Evolutionary conservation across 2,888 invertebrate species (phyloP).

Genomic region (Drosophila paracracens): DNA sequence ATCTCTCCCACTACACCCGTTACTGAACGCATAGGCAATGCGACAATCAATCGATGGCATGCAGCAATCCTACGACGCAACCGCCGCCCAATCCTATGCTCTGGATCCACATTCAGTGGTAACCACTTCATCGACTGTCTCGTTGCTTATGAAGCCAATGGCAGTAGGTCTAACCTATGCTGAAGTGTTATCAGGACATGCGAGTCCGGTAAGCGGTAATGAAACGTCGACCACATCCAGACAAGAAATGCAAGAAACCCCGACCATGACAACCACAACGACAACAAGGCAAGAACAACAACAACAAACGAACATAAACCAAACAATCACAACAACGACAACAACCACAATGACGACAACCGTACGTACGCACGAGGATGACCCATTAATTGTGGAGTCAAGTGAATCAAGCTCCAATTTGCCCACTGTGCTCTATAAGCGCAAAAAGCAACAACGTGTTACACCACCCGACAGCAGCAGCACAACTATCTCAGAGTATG

Average conservation of each 20-base stretch:
- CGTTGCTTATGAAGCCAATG: constrained; percentile 85
- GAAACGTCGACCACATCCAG: constrained; percentile 55
- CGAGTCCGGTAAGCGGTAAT: constrained; percentile 83
- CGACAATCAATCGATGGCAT: constrained; percentile 88
- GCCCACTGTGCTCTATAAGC: constrained; percentile 54
- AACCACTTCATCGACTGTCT: constrained; percentile 85
- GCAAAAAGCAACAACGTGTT: constrained; percentile 21
- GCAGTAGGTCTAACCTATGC: constrained; percentile 87
- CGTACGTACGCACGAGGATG: constrained; percentile 50
- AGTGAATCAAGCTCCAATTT: constrained; percentile 25
- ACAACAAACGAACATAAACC: constrained; percentile 41
- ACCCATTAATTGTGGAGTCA: constrained; percentile 21
- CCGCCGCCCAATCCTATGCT: constrained; percentile 90
- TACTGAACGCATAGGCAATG: constrained; percentile 82
- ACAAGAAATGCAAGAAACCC: constrained; percentile 37
- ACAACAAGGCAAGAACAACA: constrained; percentile 43
- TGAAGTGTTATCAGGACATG: constrained; percentile 89
- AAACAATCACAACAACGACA: constrained; percentile 48
- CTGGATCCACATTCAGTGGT: constrained; percentile 90
- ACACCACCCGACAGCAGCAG: constrained; percentile 51
- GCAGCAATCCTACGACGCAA: constrained; percentile 90
- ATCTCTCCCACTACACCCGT: constrained; percentile 56
- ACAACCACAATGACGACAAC: constrained; percentile 48
- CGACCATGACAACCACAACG: constrained; percentile 42
- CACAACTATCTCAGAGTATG: constrained; percentile 25